Evolutionary conservation across 2,888 invertebrate species (phyloP), one percentile per base, ranked within the genome.

Genomic region (Dendrolimus pini): DNA sequence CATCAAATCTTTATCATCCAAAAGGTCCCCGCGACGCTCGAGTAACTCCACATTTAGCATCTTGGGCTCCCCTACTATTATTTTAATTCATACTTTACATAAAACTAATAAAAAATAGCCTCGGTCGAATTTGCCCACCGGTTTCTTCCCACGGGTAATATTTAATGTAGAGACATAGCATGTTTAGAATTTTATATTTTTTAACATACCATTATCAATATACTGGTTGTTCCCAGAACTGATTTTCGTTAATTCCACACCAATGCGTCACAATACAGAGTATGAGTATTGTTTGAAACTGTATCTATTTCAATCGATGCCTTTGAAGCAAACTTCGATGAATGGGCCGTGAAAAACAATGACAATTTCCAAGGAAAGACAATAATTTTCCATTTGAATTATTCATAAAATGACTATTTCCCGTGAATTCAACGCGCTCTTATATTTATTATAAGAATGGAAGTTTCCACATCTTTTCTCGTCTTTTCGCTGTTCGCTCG

Each of bases 361-460:
- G 41, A 56, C 53, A 41, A 54, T 59, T 56, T 58, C 68, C 71
- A 69, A 73, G 62, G 59, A 67, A 67, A 62, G 67, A 69, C 74
- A 71, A 68, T 71, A 67, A 78, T 78, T 78, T 80, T 71, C 74
- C 75, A 71, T 71, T 56, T 63, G 71, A 78, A 68, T 66, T 64
- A 67, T 60, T 74, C 68, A 70, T 68, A 72, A 30, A 75, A 78
- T 77, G 74, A 73, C 70, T 74, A 70, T 74, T 74, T 74, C 71
- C 69, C 63, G 61, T 68, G 60, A 70, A 73, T 74, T 70, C 68
- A 64, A 71, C 67, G 60, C 67, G 60, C 62, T 67, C 60, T 63
- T 65, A 62, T 68, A 69, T 78, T 72, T 74, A 74, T 72, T 74
- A 68, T 67, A 63, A 70, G 68, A 73, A 72, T 69, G 67, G 30